Evolutionary conservation across 2,113 vertebrate genomes (phyloP), one percentile per base, ranked within the genome.

Genomic region (Marmota flaviventris): DNA sequence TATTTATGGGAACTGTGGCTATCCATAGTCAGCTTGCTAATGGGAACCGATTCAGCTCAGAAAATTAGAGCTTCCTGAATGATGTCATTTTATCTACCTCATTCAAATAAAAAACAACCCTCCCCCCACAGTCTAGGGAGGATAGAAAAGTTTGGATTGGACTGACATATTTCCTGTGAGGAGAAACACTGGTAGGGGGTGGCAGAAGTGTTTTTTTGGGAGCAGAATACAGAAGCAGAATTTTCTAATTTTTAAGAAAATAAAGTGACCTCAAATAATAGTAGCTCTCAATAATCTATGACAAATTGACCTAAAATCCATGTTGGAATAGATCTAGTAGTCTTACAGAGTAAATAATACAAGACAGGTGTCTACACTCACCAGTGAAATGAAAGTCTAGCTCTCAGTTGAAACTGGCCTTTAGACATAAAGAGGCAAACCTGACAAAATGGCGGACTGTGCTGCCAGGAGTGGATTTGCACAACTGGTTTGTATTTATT

Each of bases 41-140:
- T 22, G 18, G 12, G 18, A 82, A 42, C 34, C 37, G 53, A 53
- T 88, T 39, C 25, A 91, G 25, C 70, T 69, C 77, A 82, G 72
- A 94, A 78, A 93, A 77, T 58, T 73, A 69, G 51, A 85, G 53
- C 39, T 29, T 73, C 14, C 37, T 48, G 24, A 91, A 73, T 93
- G 24, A 95, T 20, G 8, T 37, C 72, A 78, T 79, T 97, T 92
- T 84, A 51, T 18, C 4, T 58, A 34, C 4, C 53, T 34, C 24
- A 73, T 94, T n/a, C 78, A 83, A 82, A 78, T 85, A 22, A 48
- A 94, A 89, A 96, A 89, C 14, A 82, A 8, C 9, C 39, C 56
- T 29, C 3, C n/a, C 39, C 39, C 39, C 39, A 39, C 39, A 42
- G 17, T 56, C 10, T 94, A 48, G 29, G 37, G 42, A n/a, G 12